Evolutionary conservation across 2,113 vertebrate genomes (phyloP).

Genomic region (Sus scrofa): T2T-Sscrofa CM000820.6:123155501-123156000

Average conservation of each 20-base stretch:
- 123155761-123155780: not conserved
- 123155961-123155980: constrained; percentile 63
- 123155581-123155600: not conserved
- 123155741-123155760: not conserved
- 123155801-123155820: not conserved
- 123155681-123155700: not conserved
- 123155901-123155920: not conserved
- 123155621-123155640: not conserved
- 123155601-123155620: not conserved
- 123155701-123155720: not conserved
- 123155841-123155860: not conserved
- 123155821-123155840: constrained; percentile 56
- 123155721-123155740: not conserved
- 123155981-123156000: constrained; percentile 60
- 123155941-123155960: constrained; percentile 65
- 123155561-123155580: not conserved
- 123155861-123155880: constrained; percentile 54
- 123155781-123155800: not conserved
- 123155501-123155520: constrained; percentile 25
- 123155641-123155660: not conserved
- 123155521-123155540: constrained; percentile 71
- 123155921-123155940: constrained; percentile 43
- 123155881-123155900: constrained; percentile 59
- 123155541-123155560: constrained; percentile 47
- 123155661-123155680: not conserved